A percentile compares a stretch with the other conserved stretches of the same genome.
These are phyloP conservation scores for Ephestia elutella DNA, from an alignment of 1,140 invertebrate genomes.

Conservation along the genomic window DNA sequence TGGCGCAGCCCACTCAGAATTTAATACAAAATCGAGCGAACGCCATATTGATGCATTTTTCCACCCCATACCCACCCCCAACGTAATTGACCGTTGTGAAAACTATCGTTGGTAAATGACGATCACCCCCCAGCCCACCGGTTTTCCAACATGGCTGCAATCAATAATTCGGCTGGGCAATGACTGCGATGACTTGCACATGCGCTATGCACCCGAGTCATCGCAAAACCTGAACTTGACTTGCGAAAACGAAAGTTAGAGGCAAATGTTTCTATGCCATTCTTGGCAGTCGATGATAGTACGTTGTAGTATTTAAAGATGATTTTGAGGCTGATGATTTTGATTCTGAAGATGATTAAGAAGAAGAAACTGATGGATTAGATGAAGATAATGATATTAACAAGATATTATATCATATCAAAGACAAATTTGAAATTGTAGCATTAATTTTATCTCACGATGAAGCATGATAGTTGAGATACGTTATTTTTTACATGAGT, in stretches of 20 bases:
- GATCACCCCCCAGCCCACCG: constrained; percentile 43
- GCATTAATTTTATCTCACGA: constrained; percentile 17
- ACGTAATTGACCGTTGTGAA: constrained; percentile 72
- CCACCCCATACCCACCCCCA: constrained; percentile 27
- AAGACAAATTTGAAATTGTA: neutral
- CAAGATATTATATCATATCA: constrained; percentile 21
- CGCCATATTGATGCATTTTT: constrained; percentile 70
- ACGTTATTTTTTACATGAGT: constrained; percentile 5
- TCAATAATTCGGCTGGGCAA: constrained; percentile 73
- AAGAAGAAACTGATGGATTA: constrained; percentile 13
- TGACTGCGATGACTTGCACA: constrained; percentile 72
- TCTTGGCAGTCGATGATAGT: constrained; percentile 57
- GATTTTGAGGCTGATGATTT: neutral
- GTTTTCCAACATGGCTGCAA: constrained; percentile 68
- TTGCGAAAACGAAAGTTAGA: constrained; percentile 73
- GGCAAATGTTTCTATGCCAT: constrained; percentile 68
- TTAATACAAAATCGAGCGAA: constrained; percentile 65
- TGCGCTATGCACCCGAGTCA: constrained; percentile 59
- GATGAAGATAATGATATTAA: constrained; percentile 21
- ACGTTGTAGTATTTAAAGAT: neutral
- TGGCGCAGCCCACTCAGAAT: constrained; percentile 54
- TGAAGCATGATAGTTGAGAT: constrained; percentile 16
- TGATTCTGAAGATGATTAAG: constrained; percentile 10
- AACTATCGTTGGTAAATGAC: constrained; percentile 72
- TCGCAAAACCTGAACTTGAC: constrained; percentile 73